These are phyloP conservation scores for Danio rerio DNA, from an alignment of 2,113 vertebrate genomes.

Conservation along the genomic window GRCz12tu NC_133188.1:33979501-33980000, in stretches of 20 bases:
- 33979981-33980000: slow-evolving; percentile 31
- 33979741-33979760: slow-evolving; percentile 17
- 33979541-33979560: slow-evolving; percentile 13
- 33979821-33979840: slow-evolving; percentile 45
- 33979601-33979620: slow-evolving; percentile 9
- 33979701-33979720: slow-evolving; percentile 1
- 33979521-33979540: slow-evolving; percentile 23
- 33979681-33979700: slow-evolving; percentile 22
- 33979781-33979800: slow-evolving; percentile 33
- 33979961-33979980: slow-evolving; percentile 35
- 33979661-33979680: background rate
- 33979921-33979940: slow-evolving; percentile 61
- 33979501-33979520: slow-evolving; percentile 42
- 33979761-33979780: slow-evolving; percentile 34
- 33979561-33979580: slow-evolving; percentile 17
- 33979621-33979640: slow-evolving; percentile 18
- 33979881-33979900: slow-evolving; percentile 69
- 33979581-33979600: slow-evolving; percentile 24
- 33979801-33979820: slow-evolving; percentile 58
- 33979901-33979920: slow-evolving; percentile 64
- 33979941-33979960: slow-evolving; percentile 35
- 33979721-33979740: slow-evolving; percentile 44
- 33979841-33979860: slow-evolving; percentile 65
- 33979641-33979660: slow-evolving; percentile 29
- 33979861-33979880: slow-evolving; percentile 70